These are phyloP conservation scores for Sipunculus nudus DNA, from an alignment of 2,888 invertebrate genomes.

Conservation along the genomic window DNA sequence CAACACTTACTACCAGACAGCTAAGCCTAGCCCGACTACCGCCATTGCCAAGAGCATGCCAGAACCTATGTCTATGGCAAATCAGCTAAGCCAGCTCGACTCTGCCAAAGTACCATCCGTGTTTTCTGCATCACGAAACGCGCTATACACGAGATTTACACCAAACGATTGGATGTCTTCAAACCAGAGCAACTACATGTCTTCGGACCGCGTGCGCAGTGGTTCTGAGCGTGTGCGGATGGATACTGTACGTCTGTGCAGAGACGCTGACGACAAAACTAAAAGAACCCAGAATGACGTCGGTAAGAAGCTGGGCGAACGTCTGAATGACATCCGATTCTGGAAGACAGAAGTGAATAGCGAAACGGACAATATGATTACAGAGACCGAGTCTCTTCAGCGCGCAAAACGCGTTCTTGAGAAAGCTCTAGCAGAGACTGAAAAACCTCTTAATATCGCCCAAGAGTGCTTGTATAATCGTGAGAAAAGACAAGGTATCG, in stretches of 20 bases:
- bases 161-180: too few relatives aligned
- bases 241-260: constrained; percentile 62
- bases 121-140: constrained; percentile 62
- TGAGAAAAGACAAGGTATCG: constrained; percentile 3
- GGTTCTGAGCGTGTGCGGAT: constrained; percentile 64
- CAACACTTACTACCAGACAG: constrained; percentile 62
- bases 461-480: constrained; percentile 7
- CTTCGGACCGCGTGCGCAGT: constrained; percentile 86
- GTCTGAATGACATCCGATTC: constrained; percentile 89
- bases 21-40: constrained; percentile 53
- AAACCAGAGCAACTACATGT: too few relatives aligned
- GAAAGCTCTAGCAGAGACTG: background rate
- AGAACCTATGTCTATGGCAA: constrained; percentile 53
- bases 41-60: constrained; percentile 53
- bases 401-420: constrained; percentile 72
- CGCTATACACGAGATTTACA: constrained; percentile 82
- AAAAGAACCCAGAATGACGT: constrained; percentile 74
- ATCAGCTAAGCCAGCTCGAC: constrained; percentile 56
- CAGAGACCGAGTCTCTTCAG: constrained; percentile 79
- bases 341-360: constrained; percentile 84
- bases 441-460: background rate
- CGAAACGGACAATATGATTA: constrained; percentile 84
- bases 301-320: constrained; percentile 83
- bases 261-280: constrained; percentile 67
- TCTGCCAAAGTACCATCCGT: constrained; percentile 62